Evolutionary conservation across 2,797 vertebrate genomes (phyloP).

Genomic region (Poeciliopsis infans): DNA sequence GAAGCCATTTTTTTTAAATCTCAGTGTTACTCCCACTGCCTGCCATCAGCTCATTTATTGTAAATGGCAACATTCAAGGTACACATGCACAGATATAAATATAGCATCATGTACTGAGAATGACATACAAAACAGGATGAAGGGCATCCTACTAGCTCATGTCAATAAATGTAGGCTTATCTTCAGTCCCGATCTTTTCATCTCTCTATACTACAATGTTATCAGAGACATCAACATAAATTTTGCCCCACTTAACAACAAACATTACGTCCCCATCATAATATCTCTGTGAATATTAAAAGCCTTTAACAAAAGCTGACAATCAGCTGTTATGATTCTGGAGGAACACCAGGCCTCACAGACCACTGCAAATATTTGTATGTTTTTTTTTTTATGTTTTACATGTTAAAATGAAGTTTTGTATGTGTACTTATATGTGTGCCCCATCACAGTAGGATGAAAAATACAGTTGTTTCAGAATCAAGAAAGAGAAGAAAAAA

Average conservation of each 20-base stretch:
- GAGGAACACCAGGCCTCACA: background rate
- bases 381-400: background rate
- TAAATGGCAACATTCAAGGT: constrained; percentile 21
- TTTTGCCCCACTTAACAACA: background rate
- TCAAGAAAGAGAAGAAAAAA: background rate
- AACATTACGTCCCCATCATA: background rate
- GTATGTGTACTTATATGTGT: background rate
- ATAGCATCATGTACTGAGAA: constrained; percentile 1
- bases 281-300: background rate
- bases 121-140: constrained; percentile 3
- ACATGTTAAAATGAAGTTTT: background rate
- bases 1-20: constrained; percentile 60
- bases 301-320: background rate
- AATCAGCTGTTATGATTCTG: background rate
- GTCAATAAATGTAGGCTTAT: background rate
- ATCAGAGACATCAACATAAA: background rate
- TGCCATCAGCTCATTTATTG: constrained; percentile 39
- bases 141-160: background rate
- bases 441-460: background rate
- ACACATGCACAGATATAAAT: constrained; percentile 14
- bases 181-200: background rate
- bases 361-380: background rate
- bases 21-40: constrained; percentile 43
- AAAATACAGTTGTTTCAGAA: background rate
- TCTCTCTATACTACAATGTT: background rate